Percentiles rank a stretch among this genome's conserved stretches.
Evolutionary conservation across 2,113 vertebrate species (phyloP).

Genomic region (Platysteira castanea): DNA sequence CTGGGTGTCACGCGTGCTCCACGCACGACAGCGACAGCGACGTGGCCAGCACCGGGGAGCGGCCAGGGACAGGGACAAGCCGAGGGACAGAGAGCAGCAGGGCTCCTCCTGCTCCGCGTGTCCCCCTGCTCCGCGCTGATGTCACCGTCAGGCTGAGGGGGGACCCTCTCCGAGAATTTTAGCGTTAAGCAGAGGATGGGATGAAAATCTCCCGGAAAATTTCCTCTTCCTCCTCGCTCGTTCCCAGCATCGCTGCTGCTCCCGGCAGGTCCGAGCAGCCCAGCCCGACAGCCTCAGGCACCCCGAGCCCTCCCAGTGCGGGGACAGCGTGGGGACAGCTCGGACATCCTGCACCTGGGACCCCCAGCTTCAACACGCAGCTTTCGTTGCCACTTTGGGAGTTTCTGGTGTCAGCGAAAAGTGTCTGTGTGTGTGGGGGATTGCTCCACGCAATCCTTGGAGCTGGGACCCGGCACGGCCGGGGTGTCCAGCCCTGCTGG

Average conservation of each 20-base stretch:
- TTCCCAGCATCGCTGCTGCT: too few relatives aligned
- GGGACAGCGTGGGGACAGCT: neutral
- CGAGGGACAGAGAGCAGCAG: neutral
- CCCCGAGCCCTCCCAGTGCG: accelerated
- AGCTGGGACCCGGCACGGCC: neutral
- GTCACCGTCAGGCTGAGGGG: neutral
- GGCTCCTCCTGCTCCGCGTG: too few relatives aligned
- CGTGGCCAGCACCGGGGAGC: accelerated
- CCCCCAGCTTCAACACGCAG: neutral
- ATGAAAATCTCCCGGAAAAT: neutral
- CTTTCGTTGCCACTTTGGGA: neutral
- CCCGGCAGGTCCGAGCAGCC: too few relatives aligned
- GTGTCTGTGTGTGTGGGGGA: accelerated
- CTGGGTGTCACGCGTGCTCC: slow-evolving; percentile 40
- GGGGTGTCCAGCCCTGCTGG: neutral
- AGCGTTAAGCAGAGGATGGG: accelerated
- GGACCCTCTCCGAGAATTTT: accelerated
- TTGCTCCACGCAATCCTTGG: accelerated
- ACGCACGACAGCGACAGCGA: neutral
- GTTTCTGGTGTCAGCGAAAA: neutral
- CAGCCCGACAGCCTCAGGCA: accelerated
- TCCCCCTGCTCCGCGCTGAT: neutral
- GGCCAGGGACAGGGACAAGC: neutral
- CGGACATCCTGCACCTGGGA: accelerated
- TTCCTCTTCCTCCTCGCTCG: neutral